Percentiles rank a stretch among this genome's conserved stretches.
Evolutionary conservation across 1,140 invertebrate genomes (phyloP).

Genomic region (Drosophila micromelanica): DNA sequence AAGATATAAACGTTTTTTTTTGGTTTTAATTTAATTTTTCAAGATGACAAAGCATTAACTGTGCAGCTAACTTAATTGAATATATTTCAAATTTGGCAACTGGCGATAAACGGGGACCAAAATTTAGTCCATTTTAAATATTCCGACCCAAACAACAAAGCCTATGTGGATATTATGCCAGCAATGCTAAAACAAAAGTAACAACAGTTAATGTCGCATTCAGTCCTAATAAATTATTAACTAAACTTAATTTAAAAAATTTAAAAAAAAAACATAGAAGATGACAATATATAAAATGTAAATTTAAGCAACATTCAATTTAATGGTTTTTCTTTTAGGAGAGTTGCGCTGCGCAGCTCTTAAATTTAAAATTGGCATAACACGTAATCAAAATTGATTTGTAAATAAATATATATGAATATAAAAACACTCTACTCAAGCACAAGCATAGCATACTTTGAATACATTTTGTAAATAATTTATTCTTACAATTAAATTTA

Average conservation of each 20-base stretch:
- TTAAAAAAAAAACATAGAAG: conserved; percentile 29
- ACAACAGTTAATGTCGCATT: conserved; percentile 1
- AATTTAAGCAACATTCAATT: conserved; percentile 42
- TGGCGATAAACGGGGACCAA: conserved; percentile 19
- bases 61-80: neutral
- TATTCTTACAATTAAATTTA: conserved; percentile 49
- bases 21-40: neutral
- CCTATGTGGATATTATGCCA: conserved; percentile 20
- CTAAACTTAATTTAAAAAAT: conserved; percentile 36
- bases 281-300: conserved; percentile 51
- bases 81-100: neutral
- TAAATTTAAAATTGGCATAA: conserved; percentile 19
- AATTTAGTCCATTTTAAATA: conserved; percentile 27
- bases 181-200: neutral
- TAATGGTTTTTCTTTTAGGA: conserved; percentile 21
- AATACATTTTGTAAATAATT: conserved; percentile 49
- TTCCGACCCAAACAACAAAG: neutral
- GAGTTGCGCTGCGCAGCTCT: neutral
- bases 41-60: neutral
- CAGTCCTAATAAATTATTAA: conserved; percentile 23
- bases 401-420: conserved; percentile 38
- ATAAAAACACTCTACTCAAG: conserved; percentile 29
- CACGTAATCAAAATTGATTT: conserved; percentile 32
- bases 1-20: neutral
- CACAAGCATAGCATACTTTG: conserved; percentile 33